These are phyloP conservation scores for Aurelia sp. DNA, from an alignment of 30 jellyfish, hydroid and myxozoan species.

Conservation along the genomic window DNA sequence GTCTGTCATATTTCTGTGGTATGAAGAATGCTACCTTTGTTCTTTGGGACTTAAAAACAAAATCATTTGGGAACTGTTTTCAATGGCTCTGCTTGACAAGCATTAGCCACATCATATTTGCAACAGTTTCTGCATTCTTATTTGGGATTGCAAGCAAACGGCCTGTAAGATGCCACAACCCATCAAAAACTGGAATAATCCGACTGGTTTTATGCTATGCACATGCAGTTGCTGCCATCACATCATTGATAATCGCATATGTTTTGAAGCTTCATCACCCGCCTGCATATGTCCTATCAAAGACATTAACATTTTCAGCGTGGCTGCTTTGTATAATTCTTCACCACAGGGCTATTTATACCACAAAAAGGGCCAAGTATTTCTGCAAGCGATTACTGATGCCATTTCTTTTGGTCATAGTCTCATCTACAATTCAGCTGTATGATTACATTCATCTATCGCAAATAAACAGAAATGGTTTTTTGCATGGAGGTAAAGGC, in stretches of 20 bases:
- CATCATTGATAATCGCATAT: constrained; percentile 57
- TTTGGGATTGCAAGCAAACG: constrained; percentile 35
- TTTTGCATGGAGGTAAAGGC: neutral
- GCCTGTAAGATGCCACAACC: neutral
- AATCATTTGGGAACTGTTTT: constrained; percentile 79
- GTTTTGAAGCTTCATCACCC: constrained; percentile 49
- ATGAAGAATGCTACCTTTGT: constrained; percentile 52
- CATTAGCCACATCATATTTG: constrained; percentile 65
- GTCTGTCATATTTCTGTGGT: constrained; percentile 68
- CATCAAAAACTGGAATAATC: constrained; percentile 34
- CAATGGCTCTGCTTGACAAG: constrained; percentile 82
- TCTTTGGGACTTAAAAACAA: constrained; percentile 61
- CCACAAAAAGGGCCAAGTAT: neutral
- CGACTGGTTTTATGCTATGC: constrained; percentile 22
- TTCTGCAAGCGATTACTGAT: constrained; percentile 7
- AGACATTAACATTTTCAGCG: constrained; percentile 63
- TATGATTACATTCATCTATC: constrained; percentile 22
- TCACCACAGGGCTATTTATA: constrained; percentile 19
- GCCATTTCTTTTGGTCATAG: constrained; percentile 31
- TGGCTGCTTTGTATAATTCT: constrained; percentile 83
- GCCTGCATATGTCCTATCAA: constrained; percentile 89
- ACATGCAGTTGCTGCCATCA: constrained; percentile 44
- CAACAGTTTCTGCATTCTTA: constrained; percentile 55
- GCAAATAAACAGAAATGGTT: neutral
- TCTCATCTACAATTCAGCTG: constrained; percentile 63